Evolutionary conservation across 2,888 invertebrate species (phyloP), one percentile per base, ranked within the genome.

Genomic region (Coecobrya sp.): DNA sequence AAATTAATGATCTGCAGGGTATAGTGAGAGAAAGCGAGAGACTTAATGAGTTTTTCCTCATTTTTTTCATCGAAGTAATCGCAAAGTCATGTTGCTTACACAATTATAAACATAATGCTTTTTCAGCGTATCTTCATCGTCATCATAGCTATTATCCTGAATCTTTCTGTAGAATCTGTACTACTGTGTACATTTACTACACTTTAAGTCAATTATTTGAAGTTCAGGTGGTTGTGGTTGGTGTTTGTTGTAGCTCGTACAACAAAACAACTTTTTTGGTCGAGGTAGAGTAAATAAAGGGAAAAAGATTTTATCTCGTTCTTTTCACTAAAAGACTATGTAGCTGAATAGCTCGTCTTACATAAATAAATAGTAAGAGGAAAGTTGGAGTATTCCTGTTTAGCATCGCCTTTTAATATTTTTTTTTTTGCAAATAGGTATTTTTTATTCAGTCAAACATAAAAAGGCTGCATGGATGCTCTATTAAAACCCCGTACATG

Each of bases 81-180:
- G 79, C 52, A 52, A 79, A 79, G 52, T 79, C 76, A 52, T 52
- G 52, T 52, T 27, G 79, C 79, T 79, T 79, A 79, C 79, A 79
- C 79, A 79, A 79, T 79, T 79, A 79, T 52, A 52, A 49, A n/a
- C 25, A 27, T 22, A 52, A 25, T 79, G 52, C 52, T 27, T 79
- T 79, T 19, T 25, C 45, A 76, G 22, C 11, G 22, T 4, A 49
- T 45, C 79, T 16, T 52, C 79, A 19, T 42, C 52, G 5, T 79
- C 79, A 79, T 25, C 79, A 79, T 79, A 25, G 42, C 27, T 7
- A 76, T 52, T 52, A 25, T 52, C 16, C 30, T 36, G 25, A 22
- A 25, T 25, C 42, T 30, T n/a, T 59, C 16, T 82, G n/a, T 19
- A 16, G 52, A 45, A 4, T 76, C 59, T 81, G 36, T 25, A 11